These are phyloP conservation scores for Mus pahari DNA, from an alignment of 2,113 vertebrate species.

Conservation along the genomic window DNA sequence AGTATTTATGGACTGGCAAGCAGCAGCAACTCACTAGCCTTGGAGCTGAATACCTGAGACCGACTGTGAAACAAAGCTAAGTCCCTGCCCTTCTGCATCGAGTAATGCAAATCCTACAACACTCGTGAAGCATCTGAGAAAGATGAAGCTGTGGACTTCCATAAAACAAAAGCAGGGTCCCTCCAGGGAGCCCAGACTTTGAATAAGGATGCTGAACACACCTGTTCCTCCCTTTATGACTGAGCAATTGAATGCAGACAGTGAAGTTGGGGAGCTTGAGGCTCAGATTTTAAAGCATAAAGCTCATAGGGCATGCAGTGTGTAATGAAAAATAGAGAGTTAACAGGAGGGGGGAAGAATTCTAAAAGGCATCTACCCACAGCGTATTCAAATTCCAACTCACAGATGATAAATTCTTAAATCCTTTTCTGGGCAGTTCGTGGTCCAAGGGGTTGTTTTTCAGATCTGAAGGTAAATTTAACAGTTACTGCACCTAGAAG, in stretches of 20 bases:
- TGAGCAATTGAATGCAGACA: conserved; percentile 37
- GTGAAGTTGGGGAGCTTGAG: conserved; percentile 29
- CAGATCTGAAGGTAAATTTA: neutral
- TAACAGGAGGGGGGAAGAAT: conserved; percentile 45
- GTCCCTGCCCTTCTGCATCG: conserved; percentile 38
- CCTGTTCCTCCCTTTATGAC: conserved; percentile 30
- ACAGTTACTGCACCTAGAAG: neutral
- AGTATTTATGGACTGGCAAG: conserved; percentile 58
- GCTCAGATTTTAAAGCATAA: conserved; percentile 39
- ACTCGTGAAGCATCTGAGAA: conserved; percentile 42
- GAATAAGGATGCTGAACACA: conserved; percentile 60
- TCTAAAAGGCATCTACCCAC: conserved; percentile 27
- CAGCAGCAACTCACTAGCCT: conserved; percentile 33
- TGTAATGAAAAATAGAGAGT: conserved; percentile 4
- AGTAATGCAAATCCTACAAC: conserved; percentile 37
- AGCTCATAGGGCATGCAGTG: conserved; percentile 22
- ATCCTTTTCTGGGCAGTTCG: neutral
- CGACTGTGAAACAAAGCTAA: conserved; percentile 50
- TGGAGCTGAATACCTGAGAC: neutral
- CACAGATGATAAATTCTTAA: neutral
- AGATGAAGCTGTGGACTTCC: conserved; percentile 5
- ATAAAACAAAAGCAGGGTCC: conserved; percentile 62
- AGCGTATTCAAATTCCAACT: conserved; percentile 19
- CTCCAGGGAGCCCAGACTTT: conserved; percentile 1
- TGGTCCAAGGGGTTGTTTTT: neutral